These are phyloP conservation scores for Ciona savignyi DNA, from an alignment of 23 tunicate species.

Conservation along the genomic window DNA sequence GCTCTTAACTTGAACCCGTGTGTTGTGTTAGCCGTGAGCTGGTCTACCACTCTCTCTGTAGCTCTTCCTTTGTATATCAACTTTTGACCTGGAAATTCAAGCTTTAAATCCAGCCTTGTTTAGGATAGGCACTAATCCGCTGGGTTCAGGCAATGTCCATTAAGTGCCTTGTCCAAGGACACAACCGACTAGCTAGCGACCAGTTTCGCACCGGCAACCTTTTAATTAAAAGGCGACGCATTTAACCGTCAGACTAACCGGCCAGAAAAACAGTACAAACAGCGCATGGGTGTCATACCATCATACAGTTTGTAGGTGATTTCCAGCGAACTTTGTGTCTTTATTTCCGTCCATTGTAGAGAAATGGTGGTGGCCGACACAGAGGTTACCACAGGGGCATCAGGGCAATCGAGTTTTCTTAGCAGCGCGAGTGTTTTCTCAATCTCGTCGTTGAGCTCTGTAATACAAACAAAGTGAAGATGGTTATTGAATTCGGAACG, in stretches of 20 bases:
- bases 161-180: neutral
- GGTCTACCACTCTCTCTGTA: slow-evolving; percentile 10
- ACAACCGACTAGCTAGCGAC: neutral
- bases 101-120: too few relatives aligned
- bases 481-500: neutral
- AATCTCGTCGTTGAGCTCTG: slow-evolving; percentile 80
- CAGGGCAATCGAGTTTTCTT: slow-evolving; percentile 43
- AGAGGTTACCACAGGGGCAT: slow-evolving; percentile 46
- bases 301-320: slow-evolving; percentile 59
- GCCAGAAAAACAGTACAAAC: too few relatives aligned
- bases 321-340: slow-evolving; percentile 14
- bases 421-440: slow-evolving; percentile 40
- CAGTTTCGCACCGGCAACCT: neutral
- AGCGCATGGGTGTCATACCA: slow-evolving; percentile 18
- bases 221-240: neutral
- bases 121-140: neutral
- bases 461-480: neutral
- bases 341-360: slow-evolving; percentile 32
- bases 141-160: too few relatives aligned
- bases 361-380: slow-evolving; percentile 13
- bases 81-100: slow-evolving; percentile 55
- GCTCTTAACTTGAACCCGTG: slow-evolving; percentile 44
- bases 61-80: slow-evolving; percentile 69
- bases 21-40: slow-evolving; percentile 48
- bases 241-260: too few relatives aligned